These are phyloP conservation scores for Myiotriccus ornatus DNA, from an alignment of 2,797 vertebrate species.

Conservation along the genomic window DNA sequence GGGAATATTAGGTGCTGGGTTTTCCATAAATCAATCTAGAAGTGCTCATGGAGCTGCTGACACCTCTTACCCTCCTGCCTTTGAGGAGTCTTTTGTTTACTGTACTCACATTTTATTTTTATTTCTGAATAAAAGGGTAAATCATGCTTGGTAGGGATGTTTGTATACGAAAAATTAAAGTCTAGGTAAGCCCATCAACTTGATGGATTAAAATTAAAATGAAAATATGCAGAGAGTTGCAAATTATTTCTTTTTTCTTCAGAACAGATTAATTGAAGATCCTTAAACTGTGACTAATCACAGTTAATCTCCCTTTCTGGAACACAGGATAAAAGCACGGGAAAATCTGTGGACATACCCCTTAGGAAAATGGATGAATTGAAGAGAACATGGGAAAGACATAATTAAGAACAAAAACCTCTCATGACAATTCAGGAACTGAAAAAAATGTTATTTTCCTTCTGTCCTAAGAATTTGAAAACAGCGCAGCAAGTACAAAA, in stretches of 20 bases:
- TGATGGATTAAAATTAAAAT: not conserved
- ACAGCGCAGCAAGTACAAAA: not conserved
- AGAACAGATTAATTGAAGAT: not conserved
- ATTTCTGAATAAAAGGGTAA: slow-evolving; percentile 4
- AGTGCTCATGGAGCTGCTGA: not conserved
- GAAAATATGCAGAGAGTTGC: not conserved
- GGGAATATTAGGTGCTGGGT: not conserved
- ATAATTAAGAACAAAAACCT: not conserved
- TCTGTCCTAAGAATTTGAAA: not conserved
- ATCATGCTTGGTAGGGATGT: not conserved
- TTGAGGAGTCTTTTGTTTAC: not conserved
- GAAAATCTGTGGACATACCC: not conserved
- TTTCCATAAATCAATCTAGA: not conserved
- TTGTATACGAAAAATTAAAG: not conserved
- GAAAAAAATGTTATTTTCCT: not conserved
- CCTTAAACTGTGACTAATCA: not conserved
- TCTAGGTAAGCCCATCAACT: not conserved
- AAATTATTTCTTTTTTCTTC: not conserved
- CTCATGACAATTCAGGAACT: not conserved
- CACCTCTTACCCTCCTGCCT: not conserved
- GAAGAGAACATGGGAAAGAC: not conserved
- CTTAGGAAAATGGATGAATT: not conserved
- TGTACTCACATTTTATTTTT: not conserved
- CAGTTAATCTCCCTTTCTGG: not conserved
- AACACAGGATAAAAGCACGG: accelerated